Percentiles rank a stretch among this genome's conserved stretches.
Conservation (phyloP, 2,113 vertebrate species). For the Eidolon helvum region DNA sequence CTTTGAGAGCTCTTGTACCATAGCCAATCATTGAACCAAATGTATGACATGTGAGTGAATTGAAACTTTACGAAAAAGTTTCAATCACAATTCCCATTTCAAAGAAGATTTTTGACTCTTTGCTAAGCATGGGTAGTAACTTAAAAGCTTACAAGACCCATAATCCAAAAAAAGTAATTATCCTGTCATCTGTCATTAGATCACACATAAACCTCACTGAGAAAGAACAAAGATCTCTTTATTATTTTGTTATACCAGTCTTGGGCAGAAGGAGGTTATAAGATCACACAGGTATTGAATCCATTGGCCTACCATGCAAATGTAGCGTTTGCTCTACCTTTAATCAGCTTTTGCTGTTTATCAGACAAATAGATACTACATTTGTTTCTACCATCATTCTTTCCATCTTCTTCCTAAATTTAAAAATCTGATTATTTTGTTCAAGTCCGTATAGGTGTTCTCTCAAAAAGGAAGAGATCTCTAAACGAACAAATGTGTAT, state of each 20-base stretch:
- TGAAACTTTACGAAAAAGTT: not conserved
- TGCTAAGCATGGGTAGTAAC: not conserved
- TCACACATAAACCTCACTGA: not conserved
- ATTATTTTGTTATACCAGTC: not conserved
- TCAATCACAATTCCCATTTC: not conserved
- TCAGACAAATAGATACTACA: not conserved
- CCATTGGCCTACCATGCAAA: not conserved
- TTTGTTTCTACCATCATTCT: not conserved
- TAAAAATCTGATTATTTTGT: conserved; percentile 16
- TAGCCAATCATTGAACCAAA: not conserved
- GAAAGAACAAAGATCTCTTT: not conserved
- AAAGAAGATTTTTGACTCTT: not conserved
- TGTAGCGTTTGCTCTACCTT: not conserved
- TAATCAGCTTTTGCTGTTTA: not conserved
- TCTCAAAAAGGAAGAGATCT: not conserved
- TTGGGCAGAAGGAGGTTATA: not conserved
- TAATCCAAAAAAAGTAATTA: not conserved
- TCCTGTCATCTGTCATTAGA: not conserved
- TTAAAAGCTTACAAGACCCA: conserved; percentile 16
- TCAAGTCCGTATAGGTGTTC: not conserved
- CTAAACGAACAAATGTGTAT: not conserved
- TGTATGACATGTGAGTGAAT: not conserved
- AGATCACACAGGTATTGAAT: not conserved
- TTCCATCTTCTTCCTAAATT: not conserved
- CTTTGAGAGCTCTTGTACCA: not conserved